These are phyloP conservation scores for Zele albiditarsus DNA, from an alignment of 2,888 invertebrate genomes.

Conservation along the genomic window DNA sequence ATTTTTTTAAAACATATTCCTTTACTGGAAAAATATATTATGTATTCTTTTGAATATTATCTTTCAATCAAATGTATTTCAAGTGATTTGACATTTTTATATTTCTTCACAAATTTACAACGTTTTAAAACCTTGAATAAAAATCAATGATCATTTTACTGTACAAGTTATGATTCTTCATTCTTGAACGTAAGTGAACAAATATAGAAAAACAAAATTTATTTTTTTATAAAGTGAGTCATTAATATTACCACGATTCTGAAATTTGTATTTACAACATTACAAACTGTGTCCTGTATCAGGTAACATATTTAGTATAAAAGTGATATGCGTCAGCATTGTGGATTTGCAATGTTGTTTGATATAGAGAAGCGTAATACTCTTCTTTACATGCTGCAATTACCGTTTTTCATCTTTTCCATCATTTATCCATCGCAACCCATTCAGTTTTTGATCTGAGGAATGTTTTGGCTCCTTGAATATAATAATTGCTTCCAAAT, in stretches of 20 bases:
- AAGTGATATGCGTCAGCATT: not conserved
- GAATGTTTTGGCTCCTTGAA: conserved; percentile 30
- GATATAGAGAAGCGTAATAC: not conserved
- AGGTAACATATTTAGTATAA: conserved; percentile 28
- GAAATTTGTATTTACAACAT: conserved; percentile 31
- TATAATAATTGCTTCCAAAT: conserved; percentile 26
- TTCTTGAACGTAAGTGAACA: conserved; percentile 29
- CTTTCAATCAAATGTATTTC: not conserved
- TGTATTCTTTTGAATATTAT: no score
- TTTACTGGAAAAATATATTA: no score
- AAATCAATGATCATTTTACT: conserved; percentile 22
- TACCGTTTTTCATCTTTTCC: not conserved
- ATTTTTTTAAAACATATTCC: conserved; percentile 29
- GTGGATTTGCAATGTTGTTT: conserved; percentile 28
- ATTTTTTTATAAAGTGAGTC: conserved; percentile 25
- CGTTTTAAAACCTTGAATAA: not conserved
- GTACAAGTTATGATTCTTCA: conserved; percentile 26
- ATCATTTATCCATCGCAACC: conserved; percentile 19
- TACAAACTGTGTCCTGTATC: conserved; percentile 29
- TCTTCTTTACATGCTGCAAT: no score
- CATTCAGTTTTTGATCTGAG: conserved; percentile 24
- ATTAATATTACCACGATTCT: conserved; percentile 31
- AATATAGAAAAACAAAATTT: conserved; percentile 24
- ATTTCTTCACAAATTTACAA: conserved; percentile 31
- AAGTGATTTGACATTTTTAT: conserved; percentile 30